Conservation (phyloP, 2,797 vertebrate genomes). For the Phoxinus dragarum region DNA sequence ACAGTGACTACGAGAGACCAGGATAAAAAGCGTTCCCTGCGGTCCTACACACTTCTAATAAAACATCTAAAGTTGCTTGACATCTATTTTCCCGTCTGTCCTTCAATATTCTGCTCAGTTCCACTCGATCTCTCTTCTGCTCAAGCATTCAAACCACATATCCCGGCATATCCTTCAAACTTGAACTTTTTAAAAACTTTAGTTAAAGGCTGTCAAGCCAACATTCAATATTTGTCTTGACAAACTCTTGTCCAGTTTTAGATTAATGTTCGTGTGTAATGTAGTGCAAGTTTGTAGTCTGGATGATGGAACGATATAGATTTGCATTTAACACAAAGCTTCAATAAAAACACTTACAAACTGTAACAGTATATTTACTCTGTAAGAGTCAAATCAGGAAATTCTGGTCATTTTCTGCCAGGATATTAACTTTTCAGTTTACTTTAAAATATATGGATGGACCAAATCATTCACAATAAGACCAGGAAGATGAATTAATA, state of each 20-base stretch:
- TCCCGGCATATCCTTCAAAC: neutral
- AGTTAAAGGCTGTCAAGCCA: neutral
- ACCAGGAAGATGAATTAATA: no score
- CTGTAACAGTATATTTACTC: no score
- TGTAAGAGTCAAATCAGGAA: no score
- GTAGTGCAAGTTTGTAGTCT: neutral
- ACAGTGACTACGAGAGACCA: neutral
- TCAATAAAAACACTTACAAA: neutral
- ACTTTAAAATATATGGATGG: no score
- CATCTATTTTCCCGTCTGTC: neutral
- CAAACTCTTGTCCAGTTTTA: neutral
- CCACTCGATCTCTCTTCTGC: neutral
- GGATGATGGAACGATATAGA: neutral
- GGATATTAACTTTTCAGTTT: no score
- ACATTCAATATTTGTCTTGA: neutral
- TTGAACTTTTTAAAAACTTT: neutral
- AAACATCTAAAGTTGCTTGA: neutral
- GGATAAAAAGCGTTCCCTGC: no score
- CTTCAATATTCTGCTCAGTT: neutral
- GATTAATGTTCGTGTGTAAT: neutral
- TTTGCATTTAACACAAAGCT: neutral
- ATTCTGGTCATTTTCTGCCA: no score
- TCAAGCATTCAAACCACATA: neutral
- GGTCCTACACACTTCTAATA: neutral
- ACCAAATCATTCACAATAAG: no score